Evolutionary conservation across 2,888 invertebrate species (phyloP), one percentile per base, ranked within the genome.

Genomic region (Scaptodrosophila latifasciaeformis): DNA sequence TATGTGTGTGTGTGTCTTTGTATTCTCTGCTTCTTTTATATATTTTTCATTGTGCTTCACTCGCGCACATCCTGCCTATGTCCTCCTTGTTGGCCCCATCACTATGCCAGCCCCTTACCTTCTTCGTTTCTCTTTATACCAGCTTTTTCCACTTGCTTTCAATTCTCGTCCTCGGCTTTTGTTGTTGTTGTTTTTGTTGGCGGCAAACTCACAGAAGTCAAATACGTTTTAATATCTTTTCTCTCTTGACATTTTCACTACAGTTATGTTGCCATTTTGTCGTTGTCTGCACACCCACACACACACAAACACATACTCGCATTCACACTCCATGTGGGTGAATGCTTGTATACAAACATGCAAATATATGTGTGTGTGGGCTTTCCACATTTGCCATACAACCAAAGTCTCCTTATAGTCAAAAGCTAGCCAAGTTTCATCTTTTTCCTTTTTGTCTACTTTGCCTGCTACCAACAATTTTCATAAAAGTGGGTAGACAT

Each of bases 151-250:
- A 2, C n/a, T 1, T 31, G 13, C 17, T 19, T 6, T 9, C 21
- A 7, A 7, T 7, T 7, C 24, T 24, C 24, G 3, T 7, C 24
- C 24, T 3, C 24, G 24, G 4, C 24, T 7, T 3, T 24, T 7
- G 24, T 24, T 7, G 4, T 24, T 24, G 24, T 7, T 7, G 24
- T 24, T 24, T 3, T 47, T 31, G 49, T 58, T 56, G 61, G 50
- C 70, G 62, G 77, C 77, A 69, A 72, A 72, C 72, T 78, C 65
- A 69, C 71, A 81, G 74, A 77, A 82, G 82, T 82, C 81, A 82
- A 82, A 82, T 80, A 82, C 77, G 82, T 82, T 80, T 82, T 82
- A 82, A 80, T 82, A 80, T 82, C 82, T 82, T 71, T 78, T 82
- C 78, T 82, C 78, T 78, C 79, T 82, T 78, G 78, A 82, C 78